Conservation (phyloP, 2,113 vertebrate genomes). For the Psophia crepitans region DNA sequence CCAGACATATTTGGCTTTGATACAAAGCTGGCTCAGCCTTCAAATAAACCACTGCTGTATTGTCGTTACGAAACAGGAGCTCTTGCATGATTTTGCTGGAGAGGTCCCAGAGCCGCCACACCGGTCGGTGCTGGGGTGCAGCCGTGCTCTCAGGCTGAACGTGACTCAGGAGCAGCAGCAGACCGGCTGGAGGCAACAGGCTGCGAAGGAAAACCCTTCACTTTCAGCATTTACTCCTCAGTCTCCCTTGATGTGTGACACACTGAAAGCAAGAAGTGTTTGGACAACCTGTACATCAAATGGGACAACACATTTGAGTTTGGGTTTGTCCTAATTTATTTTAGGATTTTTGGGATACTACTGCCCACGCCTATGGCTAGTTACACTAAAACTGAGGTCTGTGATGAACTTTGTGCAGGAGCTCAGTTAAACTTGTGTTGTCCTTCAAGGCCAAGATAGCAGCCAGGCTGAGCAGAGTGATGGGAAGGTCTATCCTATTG, state of each 20-base stretch:
- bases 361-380: neutral
- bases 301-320: accelerated
- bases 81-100: neutral
- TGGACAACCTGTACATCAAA: neutral
- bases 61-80: slow-evolving; percentile 12
- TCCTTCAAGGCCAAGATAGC: neutral
- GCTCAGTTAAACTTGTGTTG: neutral
- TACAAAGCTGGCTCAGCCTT: slow-evolving; percentile 34
- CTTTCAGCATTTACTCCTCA: neutral
- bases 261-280: neutral
- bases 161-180: neutral
- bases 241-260: neutral
- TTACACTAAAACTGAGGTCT: neutral
- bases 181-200: neutral
- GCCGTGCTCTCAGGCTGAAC: neutral
- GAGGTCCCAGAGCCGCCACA: neutral
- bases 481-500: neutral
- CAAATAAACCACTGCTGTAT: slow-evolving; percentile 39
- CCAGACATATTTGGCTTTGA: slow-evolving; percentile 54
- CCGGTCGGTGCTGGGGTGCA: neutral
- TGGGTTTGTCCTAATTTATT: neutral
- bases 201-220: neutral
- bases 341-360: neutral
- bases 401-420: neutral
- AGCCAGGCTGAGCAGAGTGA: neutral